Conservation (phyloP, 2,113 vertebrate genomes). For the Solea senegalensis region DNA sequence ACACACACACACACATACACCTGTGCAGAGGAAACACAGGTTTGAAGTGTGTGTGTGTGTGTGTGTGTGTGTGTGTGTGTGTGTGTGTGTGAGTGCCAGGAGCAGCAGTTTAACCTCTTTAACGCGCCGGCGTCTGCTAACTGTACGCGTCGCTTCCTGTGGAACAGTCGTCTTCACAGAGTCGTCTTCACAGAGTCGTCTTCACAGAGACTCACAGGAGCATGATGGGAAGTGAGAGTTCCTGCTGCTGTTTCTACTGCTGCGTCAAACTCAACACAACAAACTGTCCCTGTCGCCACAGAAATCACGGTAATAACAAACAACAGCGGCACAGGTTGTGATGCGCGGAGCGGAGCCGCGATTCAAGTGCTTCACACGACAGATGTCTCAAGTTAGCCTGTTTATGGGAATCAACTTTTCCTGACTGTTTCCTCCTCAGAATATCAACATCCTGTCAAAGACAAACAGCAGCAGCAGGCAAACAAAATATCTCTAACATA, state of each 20-base stretch:
- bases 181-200: conserved; percentile 67
- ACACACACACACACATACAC: conserved; percentile 51
- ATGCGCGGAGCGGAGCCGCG: conserved; percentile 71
- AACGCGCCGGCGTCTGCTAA: conserved; percentile 75
- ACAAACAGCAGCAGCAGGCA: conserved; percentile 69
- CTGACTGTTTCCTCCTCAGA: conserved; percentile 67
- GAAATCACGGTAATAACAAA: conserved; percentile 45
- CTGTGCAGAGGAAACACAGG: conserved; percentile 62
- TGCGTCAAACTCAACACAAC: conserved; percentile 59
- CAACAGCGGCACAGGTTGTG: conserved; percentile 60
- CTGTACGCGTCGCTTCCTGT: conserved; percentile 76
- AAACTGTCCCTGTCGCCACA: conserved; percentile 74
- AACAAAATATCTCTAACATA: conserved; percentile 69
- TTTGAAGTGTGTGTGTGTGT: conserved; percentile 78
- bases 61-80: too few relatives aligned
- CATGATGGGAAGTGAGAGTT: conserved; percentile 77
- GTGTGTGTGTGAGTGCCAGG: conserved; percentile 75
- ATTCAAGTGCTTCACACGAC: conserved; percentile 70
- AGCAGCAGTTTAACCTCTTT: conserved; percentile 84
- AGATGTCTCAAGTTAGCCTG: conserved; percentile 79
- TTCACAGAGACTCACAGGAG: conserved; percentile 71
- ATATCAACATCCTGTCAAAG: conserved; percentile 70
- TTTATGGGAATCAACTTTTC: conserved; percentile 79
- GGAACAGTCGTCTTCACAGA: conserved; percentile 68
- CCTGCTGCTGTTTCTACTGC: conserved; percentile 17